Conservation (phyloP, 1,140 invertebrate genomes). For the Hestina assimilis region DNA sequence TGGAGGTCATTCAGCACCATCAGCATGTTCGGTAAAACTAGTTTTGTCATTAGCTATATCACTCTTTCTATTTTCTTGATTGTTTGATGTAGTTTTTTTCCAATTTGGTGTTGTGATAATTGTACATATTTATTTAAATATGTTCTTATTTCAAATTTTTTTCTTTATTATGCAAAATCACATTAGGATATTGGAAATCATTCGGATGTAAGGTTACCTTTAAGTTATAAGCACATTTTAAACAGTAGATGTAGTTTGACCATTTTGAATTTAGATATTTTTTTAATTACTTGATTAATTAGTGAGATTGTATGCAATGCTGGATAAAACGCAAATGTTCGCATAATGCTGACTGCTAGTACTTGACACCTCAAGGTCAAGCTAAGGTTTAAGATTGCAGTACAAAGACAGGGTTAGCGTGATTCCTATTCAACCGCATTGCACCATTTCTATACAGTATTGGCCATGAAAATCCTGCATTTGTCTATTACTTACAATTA, state of each 20-base stretch:
- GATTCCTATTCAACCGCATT: conserved; percentile 53
- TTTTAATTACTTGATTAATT: not conserved
- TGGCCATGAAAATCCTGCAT: conserved; percentile 57
- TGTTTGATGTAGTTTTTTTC: too few relatives aligned
- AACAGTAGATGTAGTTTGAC: conserved; percentile 13
- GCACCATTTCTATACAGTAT: conserved; percentile 50
- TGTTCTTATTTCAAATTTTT: conserved; percentile 12
- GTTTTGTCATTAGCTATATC: too few relatives aligned
- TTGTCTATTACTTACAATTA: too few relatives aligned
- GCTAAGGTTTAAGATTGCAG: conserved; percentile 48
- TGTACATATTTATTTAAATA: not conserved
- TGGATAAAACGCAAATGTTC: conserved; percentile 24
- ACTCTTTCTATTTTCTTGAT: too few relatives aligned
- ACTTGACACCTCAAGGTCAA: conserved; percentile 41
- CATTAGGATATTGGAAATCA: conserved; percentile 36
- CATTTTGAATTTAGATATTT: not conserved
- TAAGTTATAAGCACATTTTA: conserved; percentile 19
- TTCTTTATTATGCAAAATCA: conserved; percentile 26
- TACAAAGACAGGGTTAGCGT: conserved; percentile 51
- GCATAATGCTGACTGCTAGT: conserved; percentile 25
- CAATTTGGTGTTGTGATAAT: not conserved
- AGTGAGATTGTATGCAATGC: conserved; percentile 6
- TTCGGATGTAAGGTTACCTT: conserved; percentile 35
- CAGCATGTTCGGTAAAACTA: conserved; percentile 82
- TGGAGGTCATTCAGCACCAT: conserved; percentile 75